Evolutionary conservation across 30 jellyfish, hydroid and myxozoan genomes (phyloP).

Genomic region (Mastigias papua): DNA sequence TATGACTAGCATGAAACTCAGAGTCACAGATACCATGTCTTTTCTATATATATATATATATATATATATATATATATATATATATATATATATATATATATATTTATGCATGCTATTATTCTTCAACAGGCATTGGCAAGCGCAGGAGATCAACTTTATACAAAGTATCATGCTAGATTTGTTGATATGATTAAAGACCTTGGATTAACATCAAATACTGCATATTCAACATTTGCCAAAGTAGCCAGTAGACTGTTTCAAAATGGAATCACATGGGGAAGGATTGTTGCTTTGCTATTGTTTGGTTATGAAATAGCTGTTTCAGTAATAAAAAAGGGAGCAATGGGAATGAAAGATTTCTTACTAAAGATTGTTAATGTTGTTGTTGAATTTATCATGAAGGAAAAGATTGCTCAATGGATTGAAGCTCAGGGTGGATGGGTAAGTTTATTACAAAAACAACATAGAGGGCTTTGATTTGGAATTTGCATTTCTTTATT

Average conservation of each 20-base stretch:
- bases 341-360: conserved; percentile 71
- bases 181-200: conserved; percentile 67
- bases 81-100: background rate
- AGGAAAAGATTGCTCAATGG: conserved; percentile 89
- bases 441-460: conserved; percentile 66
- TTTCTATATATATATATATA: background rate
- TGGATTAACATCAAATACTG: conserved; percentile 83
- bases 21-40: too few species aligned
- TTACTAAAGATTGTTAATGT: conserved; percentile 67
- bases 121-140: conserved; percentile 63
- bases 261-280: conserved; percentile 94
- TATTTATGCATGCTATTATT: background rate
- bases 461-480: too few species aligned
- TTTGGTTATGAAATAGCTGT: conserved; percentile 97
- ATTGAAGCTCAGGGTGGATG: conserved; percentile 91
- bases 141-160: conserved; percentile 70
- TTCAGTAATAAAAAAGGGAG: conserved; percentile 67
- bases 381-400: conserved; percentile 78
- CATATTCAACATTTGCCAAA: conserved; percentile 81
- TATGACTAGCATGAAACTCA: too few species aligned
- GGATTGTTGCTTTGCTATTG: conserved; percentile 84
- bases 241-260: conserved; percentile 82
- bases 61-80: background rate
- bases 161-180: conserved; percentile 59
- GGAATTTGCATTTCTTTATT: too few species aligned